A percentile compares a stretch with the other conserved stretches of the same genome.
These are phyloP conservation scores for Mionectes macconnelli DNA, from an alignment of 2,113 vertebrate genomes.

Conservation along the genomic window DNA sequence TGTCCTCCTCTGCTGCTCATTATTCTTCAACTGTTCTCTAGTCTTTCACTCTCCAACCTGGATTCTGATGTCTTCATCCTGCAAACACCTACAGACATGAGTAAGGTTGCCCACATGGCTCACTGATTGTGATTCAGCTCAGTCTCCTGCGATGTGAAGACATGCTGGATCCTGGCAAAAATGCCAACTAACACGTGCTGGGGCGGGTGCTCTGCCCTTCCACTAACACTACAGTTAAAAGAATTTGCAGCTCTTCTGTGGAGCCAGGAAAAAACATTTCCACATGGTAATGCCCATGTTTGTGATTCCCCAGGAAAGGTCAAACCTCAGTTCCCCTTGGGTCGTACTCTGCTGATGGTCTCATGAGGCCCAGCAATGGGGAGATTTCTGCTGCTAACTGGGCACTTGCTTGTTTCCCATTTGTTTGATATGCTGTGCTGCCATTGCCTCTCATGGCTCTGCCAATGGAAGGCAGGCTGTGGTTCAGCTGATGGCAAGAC, in stretches of 20 bases:
- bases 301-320: not conserved
- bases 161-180: not conserved
- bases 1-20: not conserved
- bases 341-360: not conserved
- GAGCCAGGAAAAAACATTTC: not conserved
- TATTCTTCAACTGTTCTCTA: not conserved
- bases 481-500: not conserved
- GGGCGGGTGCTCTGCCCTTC: not conserved
- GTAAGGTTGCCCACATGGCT: not conserved
- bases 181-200: rapidly evolving
- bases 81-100: not conserved
- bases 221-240: not conserved
- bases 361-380: not conserved
- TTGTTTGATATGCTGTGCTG: not conserved
- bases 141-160: not conserved
- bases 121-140: not conserved
- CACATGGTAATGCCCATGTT: not conserved
- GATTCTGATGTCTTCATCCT: not conserved
- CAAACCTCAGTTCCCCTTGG: not conserved
- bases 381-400: not conserved
- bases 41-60: not conserved
- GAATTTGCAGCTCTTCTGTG: rapidly evolving
- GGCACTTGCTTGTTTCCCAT: not conserved
- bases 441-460: not conserved
- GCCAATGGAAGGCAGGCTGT: not conserved